A percentile compares a stretch with the other conserved stretches of the same genome.
These are phyloP conservation scores for Calyptommatus sinebrachiatus DNA, from an alignment of 2,113 vertebrate species.

Conservation along the genomic window DNA sequence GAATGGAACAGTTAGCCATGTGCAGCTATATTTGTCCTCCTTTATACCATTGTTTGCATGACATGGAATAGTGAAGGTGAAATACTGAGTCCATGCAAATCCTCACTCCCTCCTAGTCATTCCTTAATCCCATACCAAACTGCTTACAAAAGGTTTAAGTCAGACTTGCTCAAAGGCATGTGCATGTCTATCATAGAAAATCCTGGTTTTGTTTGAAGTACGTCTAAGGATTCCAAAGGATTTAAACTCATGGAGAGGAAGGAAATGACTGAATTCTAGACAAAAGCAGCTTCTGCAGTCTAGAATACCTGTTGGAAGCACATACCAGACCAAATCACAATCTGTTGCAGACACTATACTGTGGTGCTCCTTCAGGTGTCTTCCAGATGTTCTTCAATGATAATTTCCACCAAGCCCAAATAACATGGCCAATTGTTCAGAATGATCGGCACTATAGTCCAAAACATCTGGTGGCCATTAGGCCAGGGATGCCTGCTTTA, in stretches of 20 bases:
- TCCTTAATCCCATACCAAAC: not conserved
- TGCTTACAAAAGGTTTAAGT: constrained; percentile 11
- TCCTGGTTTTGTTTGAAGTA: not conserved
- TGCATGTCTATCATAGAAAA: not conserved
- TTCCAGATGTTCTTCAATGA: no score
- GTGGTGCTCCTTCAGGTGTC: no score
- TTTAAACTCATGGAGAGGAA: not conserved
- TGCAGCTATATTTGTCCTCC: not conserved
- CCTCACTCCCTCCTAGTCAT: not conserved
- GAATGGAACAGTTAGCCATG: not conserved
- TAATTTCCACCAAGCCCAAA: no score
- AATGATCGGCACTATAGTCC: no score
- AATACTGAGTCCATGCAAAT: not conserved
- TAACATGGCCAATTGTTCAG: no score
- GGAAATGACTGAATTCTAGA: not conserved
- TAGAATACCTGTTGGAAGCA: not conserved
- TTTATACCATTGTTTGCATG: not conserved
- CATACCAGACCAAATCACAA: not conserved
- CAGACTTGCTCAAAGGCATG: not conserved
- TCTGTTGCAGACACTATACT: not conserved
- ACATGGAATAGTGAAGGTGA: constrained; percentile 7
- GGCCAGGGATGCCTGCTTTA: no score
- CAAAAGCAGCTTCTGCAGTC: not conserved
- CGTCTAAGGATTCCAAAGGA: not conserved
- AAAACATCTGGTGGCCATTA: no score